Conservation (phyloP, 2,797 vertebrate species). For the Apodemus agrarius region DNA sequence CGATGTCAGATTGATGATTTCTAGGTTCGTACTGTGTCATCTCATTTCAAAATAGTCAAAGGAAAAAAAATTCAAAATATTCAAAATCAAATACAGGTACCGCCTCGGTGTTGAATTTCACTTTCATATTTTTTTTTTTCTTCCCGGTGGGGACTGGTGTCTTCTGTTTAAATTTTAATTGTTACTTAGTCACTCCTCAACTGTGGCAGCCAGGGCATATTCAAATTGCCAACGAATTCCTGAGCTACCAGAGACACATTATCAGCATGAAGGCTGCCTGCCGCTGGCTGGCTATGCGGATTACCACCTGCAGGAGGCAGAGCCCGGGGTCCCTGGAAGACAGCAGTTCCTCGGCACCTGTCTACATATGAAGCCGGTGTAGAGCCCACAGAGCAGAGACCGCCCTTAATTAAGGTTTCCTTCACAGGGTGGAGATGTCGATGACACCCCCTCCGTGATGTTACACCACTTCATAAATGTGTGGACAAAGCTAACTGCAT, state of each 20-base stretch:
- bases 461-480: neutral
- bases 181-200: conserved; percentile 5
- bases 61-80: conserved; percentile 7
- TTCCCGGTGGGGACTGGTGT: neutral
- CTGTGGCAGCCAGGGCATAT: neutral
- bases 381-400: neutral
- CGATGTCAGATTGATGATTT: conserved; percentile 30
- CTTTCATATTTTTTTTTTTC: conserved; percentile 41
- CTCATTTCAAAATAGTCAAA: conserved; percentile 18
- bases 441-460: neutral
- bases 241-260: neutral
- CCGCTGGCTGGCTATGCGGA: neutral
- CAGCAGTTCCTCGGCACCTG: neutral
- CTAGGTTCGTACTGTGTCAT: conserved; percentile 19
- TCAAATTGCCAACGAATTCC: conserved; percentile 7
- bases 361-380: neutral
- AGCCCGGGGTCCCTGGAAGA: neutral
- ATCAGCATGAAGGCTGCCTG: neutral
- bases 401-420: neutral
- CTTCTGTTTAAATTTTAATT: conserved; percentile 44
- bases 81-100: neutral
- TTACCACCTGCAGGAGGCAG: neutral
- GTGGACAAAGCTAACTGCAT: neutral
- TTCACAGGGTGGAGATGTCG: neutral
- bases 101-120: conserved; percentile 7